Evolutionary conservation across 1,140 invertebrate species (phyloP), one percentile per base, ranked within the genome.

Genomic region (Brachionus rubens): DNA sequence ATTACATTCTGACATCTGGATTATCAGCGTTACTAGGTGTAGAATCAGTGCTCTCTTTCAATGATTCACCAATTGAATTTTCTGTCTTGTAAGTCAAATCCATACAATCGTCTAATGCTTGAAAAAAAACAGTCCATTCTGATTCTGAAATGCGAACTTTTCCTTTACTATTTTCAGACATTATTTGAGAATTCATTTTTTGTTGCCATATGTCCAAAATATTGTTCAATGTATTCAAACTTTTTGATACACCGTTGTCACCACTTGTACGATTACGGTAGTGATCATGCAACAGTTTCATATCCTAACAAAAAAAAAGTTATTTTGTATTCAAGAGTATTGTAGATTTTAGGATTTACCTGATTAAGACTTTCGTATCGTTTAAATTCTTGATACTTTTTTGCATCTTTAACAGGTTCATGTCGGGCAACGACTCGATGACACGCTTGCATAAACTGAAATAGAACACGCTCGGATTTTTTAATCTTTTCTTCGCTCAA

Each of bases 181-280:
- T 33, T 6, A 56, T 50, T 33, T 70, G 65, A 0, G 81, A 78
- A 16, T 78, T 79, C 7, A 84, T 24, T 46, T 80, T 77, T 40
- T 79, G 79, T 19, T 81, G 79, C 82, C 83, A 84, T 0, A 78
- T 78, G 76, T 84, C 83, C 30, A 83, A 47, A 12, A 78, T 77
- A 72, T 81, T 83, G 33, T 78, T 78, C 7, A 85, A 59, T 24
- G 81, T 77, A 62, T 83, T 83, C 2, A 83, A 77, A 52, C 80
- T 77, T 40, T 79, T 79, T 19, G 82, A 83, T 5, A 84, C 80
- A 70, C 83, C 83, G 80, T 85, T 84, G 77, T 85, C 83, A 75
- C 83, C 83, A 67, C 81, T 84, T n/a, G 83, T 78, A 75, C 83
- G 80, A 54, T 81, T 80, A 24, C 81, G 79, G 75, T 82, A 83